Evolutionary conservation across 2,888 invertebrate genomes (phyloP).

Genomic region (Protodeltote pygarga): DNA sequence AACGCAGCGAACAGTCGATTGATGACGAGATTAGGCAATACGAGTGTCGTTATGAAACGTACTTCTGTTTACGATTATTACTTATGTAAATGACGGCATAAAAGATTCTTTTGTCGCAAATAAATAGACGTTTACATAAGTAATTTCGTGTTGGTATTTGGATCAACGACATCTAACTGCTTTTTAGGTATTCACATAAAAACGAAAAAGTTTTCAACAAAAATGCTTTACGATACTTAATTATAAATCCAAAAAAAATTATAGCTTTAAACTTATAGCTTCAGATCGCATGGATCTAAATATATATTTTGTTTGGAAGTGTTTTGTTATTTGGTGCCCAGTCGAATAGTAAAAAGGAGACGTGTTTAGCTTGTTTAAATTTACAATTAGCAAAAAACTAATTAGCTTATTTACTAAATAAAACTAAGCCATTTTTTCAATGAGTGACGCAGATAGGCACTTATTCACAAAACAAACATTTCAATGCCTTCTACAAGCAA

Average conservation of each 20-base stretch:
- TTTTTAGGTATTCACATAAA: conserved; percentile 14
- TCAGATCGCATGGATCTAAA: too few species aligned
- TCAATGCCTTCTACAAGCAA: neutral
- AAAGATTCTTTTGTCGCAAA: conserved; percentile 49
- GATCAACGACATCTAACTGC: conserved; percentile 22
- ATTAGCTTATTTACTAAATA: too few species aligned
- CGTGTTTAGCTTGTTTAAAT: too few species aligned
- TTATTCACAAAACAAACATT: conserved; percentile 20
- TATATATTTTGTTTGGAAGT: too few species aligned
- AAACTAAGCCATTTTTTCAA: too few species aligned
- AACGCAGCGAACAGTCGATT: conserved; percentile 66
- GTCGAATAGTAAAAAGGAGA: too few species aligned
- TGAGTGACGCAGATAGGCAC: too few species aligned
- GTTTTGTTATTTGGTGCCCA: too few species aligned
- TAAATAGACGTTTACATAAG: conserved; percentile 47
- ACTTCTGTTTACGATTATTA: conserved; percentile 62
- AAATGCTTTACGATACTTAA: too few species aligned
- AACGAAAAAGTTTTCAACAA: conserved; percentile 8
- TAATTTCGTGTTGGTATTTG: conserved; percentile 40
- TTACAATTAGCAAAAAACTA: too few species aligned
- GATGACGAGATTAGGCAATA: conserved; percentile 68
- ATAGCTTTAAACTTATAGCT: neutral
- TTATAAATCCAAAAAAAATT: too few species aligned
- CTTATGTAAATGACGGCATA: conserved; percentile 52
- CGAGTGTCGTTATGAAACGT: conserved; percentile 60